Conservation (phyloP, 2,888 invertebrate species). For the Sarcophaga carnaria region DNA sequence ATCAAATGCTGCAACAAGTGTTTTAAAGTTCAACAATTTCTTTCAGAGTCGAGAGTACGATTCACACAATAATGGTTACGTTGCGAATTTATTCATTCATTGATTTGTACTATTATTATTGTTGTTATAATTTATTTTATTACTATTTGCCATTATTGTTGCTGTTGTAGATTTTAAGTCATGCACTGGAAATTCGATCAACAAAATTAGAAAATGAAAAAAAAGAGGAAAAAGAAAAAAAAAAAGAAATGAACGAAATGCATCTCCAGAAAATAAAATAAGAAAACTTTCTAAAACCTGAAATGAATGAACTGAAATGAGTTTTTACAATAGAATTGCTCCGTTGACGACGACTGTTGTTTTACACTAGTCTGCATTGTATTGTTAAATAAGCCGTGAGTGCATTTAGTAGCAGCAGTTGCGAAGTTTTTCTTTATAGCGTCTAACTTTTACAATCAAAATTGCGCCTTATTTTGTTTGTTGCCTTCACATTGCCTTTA, state of each 20-base stretch:
- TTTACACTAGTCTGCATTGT: background rate
- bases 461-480: constrained; percentile 33
- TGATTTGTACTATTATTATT: constrained; percentile 28
- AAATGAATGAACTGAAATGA: background rate
- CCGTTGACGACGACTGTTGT: background rate
- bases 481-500: constrained; percentile 48
- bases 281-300: constrained; percentile 64
- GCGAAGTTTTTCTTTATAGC: constrained; percentile 27
- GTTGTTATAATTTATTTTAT: constrained; percentile 7
- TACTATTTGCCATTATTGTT: constrained; percentile 32
- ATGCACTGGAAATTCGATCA: constrained; percentile 79
- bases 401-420: background rate
- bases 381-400: background rate
- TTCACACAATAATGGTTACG: constrained; percentile 9
- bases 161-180: constrained; percentile 68
- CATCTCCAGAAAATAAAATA: constrained; percentile 26
- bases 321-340: background rate
- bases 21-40: background rate
- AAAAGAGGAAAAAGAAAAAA: constrained; percentile 45
- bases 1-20: background rate
- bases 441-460: constrained; percentile 52
- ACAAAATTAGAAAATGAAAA: constrained; percentile 75
- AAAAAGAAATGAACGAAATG: constrained; percentile 69
- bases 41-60: background rate
- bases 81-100: constrained; percentile 45